phyloP scores from a whole-genome alignment of 2,888 invertebrate species.

The Tachina grossa region DNA sequence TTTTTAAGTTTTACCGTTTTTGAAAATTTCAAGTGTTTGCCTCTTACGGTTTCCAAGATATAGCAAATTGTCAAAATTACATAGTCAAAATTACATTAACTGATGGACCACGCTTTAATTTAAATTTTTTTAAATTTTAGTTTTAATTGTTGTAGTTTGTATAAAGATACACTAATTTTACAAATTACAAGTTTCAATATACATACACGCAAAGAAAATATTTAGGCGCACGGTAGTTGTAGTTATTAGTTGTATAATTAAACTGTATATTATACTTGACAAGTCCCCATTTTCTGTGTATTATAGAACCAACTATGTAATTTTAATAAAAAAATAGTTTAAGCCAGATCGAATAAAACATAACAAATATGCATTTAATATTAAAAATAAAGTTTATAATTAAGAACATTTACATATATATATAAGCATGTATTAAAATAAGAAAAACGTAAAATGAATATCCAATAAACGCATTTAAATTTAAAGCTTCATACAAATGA shows the following conservation, averaged over 20 bases:
- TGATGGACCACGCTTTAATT: no score
- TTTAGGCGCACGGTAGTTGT: no score
- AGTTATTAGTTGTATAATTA: constrained; percentile 1
- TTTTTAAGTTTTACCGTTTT: no score
- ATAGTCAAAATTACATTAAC: no score
- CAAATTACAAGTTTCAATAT: no score
- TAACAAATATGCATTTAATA: constrained; percentile 50
- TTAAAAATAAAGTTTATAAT: constrained; percentile 16
- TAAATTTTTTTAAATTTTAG: no score
- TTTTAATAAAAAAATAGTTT: not conserved
- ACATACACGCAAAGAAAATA: no score
- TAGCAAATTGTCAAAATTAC: no score
- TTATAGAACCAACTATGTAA: constrained; percentile 22
- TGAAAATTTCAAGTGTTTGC: no score
- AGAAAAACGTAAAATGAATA: not conserved
- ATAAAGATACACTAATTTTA: no score
- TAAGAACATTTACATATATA: not conserved
- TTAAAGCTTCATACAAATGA: constrained; percentile 72
- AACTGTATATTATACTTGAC: constrained; percentile 54
- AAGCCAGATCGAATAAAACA: constrained; percentile 8
- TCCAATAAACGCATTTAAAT: constrained; percentile 50
- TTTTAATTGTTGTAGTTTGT: no score
- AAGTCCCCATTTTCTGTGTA: constrained; percentile 52
- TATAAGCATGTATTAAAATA: constrained; percentile 29
- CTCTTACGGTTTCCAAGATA: no score